Evolutionary conservation across 2,888 invertebrate species (phyloP).

Genomic region (Oligia strigilis): DNA sequence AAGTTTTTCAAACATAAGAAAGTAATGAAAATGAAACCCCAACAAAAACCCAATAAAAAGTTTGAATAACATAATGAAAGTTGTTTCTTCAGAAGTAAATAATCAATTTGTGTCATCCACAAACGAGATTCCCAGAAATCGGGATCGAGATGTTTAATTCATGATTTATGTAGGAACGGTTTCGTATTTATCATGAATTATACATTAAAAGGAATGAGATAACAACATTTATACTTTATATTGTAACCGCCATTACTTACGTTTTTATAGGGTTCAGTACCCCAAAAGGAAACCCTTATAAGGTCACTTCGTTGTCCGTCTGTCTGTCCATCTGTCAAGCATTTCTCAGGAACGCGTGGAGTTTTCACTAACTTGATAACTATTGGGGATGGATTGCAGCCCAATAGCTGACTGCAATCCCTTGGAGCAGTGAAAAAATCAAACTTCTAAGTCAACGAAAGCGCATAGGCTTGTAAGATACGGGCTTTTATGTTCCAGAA

Average conservation of each 20-base stretch:
- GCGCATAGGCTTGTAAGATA: no score
- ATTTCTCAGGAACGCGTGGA: no score
- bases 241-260: not conserved
- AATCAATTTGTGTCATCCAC: conserved; percentile 26
- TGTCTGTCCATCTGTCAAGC: no score
- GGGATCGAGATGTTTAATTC: conserved; percentile 42
- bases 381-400: no score
- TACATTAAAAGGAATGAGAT: conserved; percentile 39
- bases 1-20: conserved; percentile 2
- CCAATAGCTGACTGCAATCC: no score
- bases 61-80: conserved; percentile 19
- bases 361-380: no score
- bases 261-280: no score
- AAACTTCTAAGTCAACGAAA: no score
- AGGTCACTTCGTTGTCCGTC: no score
- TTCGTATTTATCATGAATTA: conserved; percentile 29
- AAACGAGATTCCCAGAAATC: conserved; percentile 40
- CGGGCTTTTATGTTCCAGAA: no score
- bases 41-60: conserved; percentile 36
- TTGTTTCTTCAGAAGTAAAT: conserved; percentile 33
- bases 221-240: conserved; percentile 5
- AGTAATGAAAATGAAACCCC: not conserved
- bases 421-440: no score
- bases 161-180: conserved; percentile 32
- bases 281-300: no score